A percentile compares a stretch with the other conserved stretches of the same genome.
Evolutionary conservation across 2,797 vertebrate species (phyloP).

Genomic region (Aselliscus stoliczkanus): DNA sequence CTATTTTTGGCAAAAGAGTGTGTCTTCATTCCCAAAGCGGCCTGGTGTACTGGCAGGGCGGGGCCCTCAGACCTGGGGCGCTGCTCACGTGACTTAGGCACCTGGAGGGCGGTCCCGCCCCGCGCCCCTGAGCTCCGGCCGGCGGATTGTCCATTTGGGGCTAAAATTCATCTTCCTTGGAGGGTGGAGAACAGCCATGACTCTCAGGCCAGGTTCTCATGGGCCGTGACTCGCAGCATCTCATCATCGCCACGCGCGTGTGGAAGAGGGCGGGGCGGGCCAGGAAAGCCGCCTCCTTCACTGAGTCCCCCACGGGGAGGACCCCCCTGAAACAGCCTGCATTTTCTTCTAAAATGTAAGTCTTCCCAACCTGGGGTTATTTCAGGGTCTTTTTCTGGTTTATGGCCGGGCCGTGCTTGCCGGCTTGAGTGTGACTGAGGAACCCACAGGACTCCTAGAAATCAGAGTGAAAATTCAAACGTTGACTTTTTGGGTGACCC

Average conservation of each 20-base stretch:
- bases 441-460: not conserved
- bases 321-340: not conserved
- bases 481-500: not conserved
- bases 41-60: conserved; percentile 1
- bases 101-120: not conserved
- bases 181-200: not conserved
- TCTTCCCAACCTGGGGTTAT: not conserved
- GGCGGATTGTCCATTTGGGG: not conserved
- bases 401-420: not conserved
- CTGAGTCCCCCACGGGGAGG: fast-evolving
- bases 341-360: not conserved
- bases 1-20: conserved; percentile 51
- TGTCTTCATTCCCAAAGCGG: conserved; percentile 56
- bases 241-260: not conserved
- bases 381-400: conserved; percentile 12
- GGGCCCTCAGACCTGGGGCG: too few relatives aligned
- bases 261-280: not conserved
- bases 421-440: not conserved
- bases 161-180: not conserved
- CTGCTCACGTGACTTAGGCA: too few relatives aligned
- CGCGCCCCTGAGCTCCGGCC: not conserved
- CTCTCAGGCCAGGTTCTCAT: not conserved
- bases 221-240: not conserved
- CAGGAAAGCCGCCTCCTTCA: not conserved
- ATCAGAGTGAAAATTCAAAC: not conserved